Base-by-base conservation (phyloP, 1,140 invertebrate genomes). In the Cotesia typhae region DNA sequence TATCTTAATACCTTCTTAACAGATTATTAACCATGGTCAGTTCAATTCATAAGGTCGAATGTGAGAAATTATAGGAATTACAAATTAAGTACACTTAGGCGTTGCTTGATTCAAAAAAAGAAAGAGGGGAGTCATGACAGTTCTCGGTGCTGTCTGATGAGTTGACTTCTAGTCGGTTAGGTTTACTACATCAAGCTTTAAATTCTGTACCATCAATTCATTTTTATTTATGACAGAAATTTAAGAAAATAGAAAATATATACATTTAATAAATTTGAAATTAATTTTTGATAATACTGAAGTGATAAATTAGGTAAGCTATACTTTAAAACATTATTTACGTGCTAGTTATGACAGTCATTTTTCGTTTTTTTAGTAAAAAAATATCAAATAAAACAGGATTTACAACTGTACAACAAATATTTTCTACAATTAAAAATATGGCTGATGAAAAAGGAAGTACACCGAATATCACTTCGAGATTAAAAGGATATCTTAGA, bases 61-160 rank as follows among this genome's bases (percentile, higher is more conserved):
- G 76, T 68, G 70, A 78, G 60, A 78, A 81, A 81, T 81, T 81
- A 81, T 76, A 73, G 76, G 79, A 82, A 80, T 81, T 82, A 77
- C 77, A 76, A 79, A 79, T 78, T 76, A 81, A 81, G 77, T 77
- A 77, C 71, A 77, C 70, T 79, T 77, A 76, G 74, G 67, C 74
- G 67, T 75, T 59, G 55, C 61, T 71, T 17, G 59, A n/a, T 14
- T 60, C 6, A 66, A 35, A 61, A 74, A 55, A 52, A 63, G 57
- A 70, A 76, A 75, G 79, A 77, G 77, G 79, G 79, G 78, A 76
- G 20, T 61, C 47, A 63, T 60, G 36, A 47, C 52, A 14, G 28
- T n/a, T 41, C 38, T 9, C 52, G 57, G 51, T 55, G 20, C 57
- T 10, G 41, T 57, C 35, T 47, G 52, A 61, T 36, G 57, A 51